phyloP scores from a whole-genome alignment of 2,888 invertebrate genomes.

The Drosophila falleni region DNA sequence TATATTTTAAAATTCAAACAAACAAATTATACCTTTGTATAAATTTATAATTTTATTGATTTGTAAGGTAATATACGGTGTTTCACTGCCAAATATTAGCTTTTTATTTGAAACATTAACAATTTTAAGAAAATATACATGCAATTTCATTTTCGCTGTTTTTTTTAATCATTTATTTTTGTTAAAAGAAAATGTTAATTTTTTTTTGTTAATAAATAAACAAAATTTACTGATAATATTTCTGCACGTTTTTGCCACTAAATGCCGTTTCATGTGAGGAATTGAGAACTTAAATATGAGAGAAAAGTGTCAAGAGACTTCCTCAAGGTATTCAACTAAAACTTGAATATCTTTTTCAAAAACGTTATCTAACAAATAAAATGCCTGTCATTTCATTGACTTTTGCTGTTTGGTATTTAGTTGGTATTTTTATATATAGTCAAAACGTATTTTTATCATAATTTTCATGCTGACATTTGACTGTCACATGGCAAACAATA shows the following conservation, averaged over 20 bases:
- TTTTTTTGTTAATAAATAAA: not conserved
- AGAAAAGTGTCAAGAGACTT: not conserved
- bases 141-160: not conserved
- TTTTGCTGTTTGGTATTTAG: slow-evolving; percentile 3
- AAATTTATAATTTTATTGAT: not conserved
- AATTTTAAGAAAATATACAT: not conserved
- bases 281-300: not conserved
- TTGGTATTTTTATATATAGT: slow-evolving; percentile 1
- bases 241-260: not conserved
- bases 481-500: slow-evolving; percentile 24
- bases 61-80: not conserved
- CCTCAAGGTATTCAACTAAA: slow-evolving; percentile 3
- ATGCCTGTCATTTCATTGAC: slow-evolving; percentile 6
- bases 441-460: not conserved
- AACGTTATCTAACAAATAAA: not conserved
- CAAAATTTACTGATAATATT: not conserved
- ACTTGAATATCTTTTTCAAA: not conserved
- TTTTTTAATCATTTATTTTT: not conserved
- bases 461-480: slow-evolving; percentile 27
- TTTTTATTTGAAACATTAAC: no score
- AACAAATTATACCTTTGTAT: not conserved
- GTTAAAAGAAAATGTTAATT: no score
- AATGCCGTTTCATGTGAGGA: not conserved
- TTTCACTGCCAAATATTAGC: no score
- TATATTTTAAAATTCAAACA: not conserved